Conservation (phyloP, 2,888 invertebrate species). For the Allygus modestus region DNA sequence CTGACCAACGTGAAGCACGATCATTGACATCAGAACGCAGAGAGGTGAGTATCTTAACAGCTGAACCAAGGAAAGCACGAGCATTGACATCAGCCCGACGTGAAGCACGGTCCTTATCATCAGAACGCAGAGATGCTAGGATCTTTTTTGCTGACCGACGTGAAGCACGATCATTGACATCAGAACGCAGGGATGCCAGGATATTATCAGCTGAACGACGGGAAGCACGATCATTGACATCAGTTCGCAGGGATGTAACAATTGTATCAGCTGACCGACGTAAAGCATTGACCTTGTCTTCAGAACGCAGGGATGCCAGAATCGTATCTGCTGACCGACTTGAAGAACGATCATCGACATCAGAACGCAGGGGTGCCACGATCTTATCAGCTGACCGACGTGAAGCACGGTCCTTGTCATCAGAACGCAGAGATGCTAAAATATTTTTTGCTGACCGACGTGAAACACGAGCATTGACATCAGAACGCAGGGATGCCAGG, state of each 20-base stretch:
- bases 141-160: not conserved
- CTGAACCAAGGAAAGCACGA: too few relatives aligned
- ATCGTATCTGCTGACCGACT: constrained; percentile 1
- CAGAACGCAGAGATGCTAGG: not conserved
- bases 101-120: not conserved
- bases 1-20: too few relatives aligned
- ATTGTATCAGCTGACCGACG: constrained; percentile 12
- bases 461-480: not conserved
- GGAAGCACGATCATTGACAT: not conserved
- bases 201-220: not conserved
- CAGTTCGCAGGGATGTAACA: not conserved
- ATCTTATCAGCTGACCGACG: not conserved
- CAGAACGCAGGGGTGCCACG: constrained; percentile 1
- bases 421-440: constrained; percentile 12
- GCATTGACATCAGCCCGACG: not conserved
- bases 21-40: too few relatives aligned
- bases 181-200: not conserved
- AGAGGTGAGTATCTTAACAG: too few relatives aligned
- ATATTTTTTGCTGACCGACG: not conserved
- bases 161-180: not conserved
- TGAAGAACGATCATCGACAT: not conserved
- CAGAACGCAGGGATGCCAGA: not conserved
- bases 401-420: not conserved
- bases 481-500: not conserved
- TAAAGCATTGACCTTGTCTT: not conserved